Evolutionary conservation across 1,140 invertebrate genomes (phyloP), one percentile per base, ranked within the genome.

Genomic region (Vanessa tameamea): DNA sequence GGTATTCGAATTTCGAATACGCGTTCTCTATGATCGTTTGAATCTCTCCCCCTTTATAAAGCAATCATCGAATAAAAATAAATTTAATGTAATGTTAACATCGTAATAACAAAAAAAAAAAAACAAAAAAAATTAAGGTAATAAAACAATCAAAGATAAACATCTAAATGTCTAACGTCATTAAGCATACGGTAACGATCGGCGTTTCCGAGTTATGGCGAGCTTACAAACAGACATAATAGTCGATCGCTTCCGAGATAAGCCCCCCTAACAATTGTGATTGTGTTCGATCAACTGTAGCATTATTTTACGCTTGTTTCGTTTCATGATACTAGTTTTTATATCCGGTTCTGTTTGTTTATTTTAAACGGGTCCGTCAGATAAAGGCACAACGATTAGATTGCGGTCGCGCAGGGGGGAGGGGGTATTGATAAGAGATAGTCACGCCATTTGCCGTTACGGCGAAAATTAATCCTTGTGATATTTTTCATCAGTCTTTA

Each of bases 151-250:
- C 23, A 59, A 14, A 69, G 68, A 69, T 69, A 48, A 69, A 26
- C n/a, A 69, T 69, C 68, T 69, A 69, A 69, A 69, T 69, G 68
- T 69, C 50, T 20, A 59, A 61, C 51, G 57, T 59, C 68, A 69
- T 69, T 69, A 69, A 47, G 59, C 68, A 69, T 47, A 69, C 68
- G 68, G 61, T 69, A 69, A 69, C 68, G 68, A 69, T 69, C 59
- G 47, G 31, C 66, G 68, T 69, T 69, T 61, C 57, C 55, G 43
- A 69, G 57, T 48, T 69, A 69, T 69, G 20, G 43, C 65, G 65
- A 67, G 57, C 47, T 69, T 47, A 69, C 68, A 69, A 69, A 69
- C 68, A 69, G 68, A 69, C 68, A 69, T 69, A 69, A 69, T 69
- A 23, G 68, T 61, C 68, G 68, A 69, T 69, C 68, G 68, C 55